Conservation (phyloP, 1,140 invertebrate species). For the Vanessa atalanta region DNA sequence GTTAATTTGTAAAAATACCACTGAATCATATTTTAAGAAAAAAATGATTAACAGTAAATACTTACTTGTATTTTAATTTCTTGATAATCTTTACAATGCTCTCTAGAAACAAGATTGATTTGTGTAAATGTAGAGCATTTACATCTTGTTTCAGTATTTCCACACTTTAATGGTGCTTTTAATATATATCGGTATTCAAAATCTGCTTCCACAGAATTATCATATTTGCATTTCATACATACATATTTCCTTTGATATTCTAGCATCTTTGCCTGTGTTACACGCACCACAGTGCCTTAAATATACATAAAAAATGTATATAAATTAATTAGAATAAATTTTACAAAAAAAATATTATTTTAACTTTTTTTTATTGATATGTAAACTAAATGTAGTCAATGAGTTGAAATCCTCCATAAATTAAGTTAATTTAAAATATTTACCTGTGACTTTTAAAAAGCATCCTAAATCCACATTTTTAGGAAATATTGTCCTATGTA, state of each 20-base stretch:
- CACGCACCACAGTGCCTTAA: constrained; percentile 89
- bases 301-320: constrained; percentile 1
- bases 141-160: constrained; percentile 82
- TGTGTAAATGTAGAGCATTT: constrained; percentile 79
- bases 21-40: neutral
- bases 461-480: constrained; percentile 84
- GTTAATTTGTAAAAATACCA: too few relatives aligned
- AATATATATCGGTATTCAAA: constrained; percentile 86
- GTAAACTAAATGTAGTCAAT: too few relatives aligned
- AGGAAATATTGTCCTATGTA: constrained; percentile 83
- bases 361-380: too few relatives aligned
- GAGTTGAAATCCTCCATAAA: neutral
- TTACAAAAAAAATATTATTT: too few relatives aligned
- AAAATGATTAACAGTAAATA: neutral
- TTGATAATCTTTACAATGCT: constrained; percentile 92
- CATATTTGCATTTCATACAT: constrained; percentile 89
- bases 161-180: constrained; percentile 82
- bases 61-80: constrained; percentile 92
- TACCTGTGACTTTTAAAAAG: constrained; percentile 84
- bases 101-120: constrained; percentile 81
- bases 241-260: constrained; percentile 87
- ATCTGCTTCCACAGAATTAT: constrained; percentile 84
- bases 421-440: neutral
- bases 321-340: constrained; percentile 16
- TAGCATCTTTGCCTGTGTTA: constrained; percentile 88